Conservation (phyloP, 2,888 invertebrate genomes). For the Oligia fasciuncula region DNA sequence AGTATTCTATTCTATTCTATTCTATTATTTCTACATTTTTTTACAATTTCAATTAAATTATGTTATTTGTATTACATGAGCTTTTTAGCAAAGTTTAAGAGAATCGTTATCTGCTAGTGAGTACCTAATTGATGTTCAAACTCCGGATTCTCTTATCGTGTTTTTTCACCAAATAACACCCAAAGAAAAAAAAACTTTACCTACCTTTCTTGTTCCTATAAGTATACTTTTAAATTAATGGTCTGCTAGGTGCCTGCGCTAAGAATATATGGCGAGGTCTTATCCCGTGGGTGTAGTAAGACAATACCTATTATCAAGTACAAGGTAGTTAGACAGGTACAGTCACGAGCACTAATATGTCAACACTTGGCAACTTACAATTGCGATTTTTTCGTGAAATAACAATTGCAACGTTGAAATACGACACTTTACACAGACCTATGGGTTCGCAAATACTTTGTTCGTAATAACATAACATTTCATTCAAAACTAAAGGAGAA, state of each 20-base stretch:
- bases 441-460: no score
- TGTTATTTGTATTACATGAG: neutral
- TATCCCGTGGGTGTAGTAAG: conserved; percentile 20
- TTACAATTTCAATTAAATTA: no score
- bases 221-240: conserved; percentile 1
- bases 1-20: no score
- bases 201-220: neutral
- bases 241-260: neutral
- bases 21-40: no score
- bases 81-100: neutral
- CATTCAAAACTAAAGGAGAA: no score
- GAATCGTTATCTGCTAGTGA: neutral
- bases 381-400: no score
- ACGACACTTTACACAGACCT: no score
- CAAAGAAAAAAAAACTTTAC: neutral
- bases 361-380: no score
- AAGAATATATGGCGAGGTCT: conserved; percentile 1
- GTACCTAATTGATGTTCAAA: neutral
- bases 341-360: no score
- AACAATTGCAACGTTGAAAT: no score
- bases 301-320: neutral
- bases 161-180: neutral
- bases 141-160: neutral
- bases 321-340: neutral
- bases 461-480: no score